Conservation (phyloP, 2,888 invertebrate species). For the Troides oblongomaculatus region DNA sequence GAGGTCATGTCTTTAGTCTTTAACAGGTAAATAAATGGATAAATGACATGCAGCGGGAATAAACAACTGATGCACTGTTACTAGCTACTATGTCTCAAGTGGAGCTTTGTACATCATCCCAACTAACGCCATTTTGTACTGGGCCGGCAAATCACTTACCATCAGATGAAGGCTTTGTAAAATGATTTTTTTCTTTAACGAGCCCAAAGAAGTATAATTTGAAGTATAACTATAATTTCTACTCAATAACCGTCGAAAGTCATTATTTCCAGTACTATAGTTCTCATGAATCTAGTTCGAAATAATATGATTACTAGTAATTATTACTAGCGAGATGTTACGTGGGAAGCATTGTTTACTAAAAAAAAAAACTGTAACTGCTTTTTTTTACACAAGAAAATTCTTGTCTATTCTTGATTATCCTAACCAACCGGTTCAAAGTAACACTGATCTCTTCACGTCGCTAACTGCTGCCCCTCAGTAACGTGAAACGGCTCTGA, state of each 20-base stretch:
- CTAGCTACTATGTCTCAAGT: too few species aligned
- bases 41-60: too few species aligned
- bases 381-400: constrained; percentile 31
- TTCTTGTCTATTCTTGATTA: constrained; percentile 42
- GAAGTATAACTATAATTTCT: not conserved
- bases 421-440: constrained; percentile 50
- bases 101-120: too few species aligned
- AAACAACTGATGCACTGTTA: too few species aligned
- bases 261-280: constrained; percentile 4
- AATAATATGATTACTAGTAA: constrained; percentile 20
- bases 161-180: too few species aligned
- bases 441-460: constrained; percentile 41
- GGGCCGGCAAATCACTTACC: too few species aligned
- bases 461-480: constrained; percentile 33
- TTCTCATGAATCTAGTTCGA: constrained; percentile 12
- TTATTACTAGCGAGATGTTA: constrained; percentile 14
- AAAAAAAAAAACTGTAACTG: constrained; percentile 36
- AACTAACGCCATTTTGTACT: too few species aligned
- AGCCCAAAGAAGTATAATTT: not conserved
- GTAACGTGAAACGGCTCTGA: constrained; percentile 36
- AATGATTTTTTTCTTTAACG: not conserved
- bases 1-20: too few species aligned
- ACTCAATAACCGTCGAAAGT: not conserved
- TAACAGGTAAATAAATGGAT: too few species aligned
- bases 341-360: constrained; percentile 42